These are phyloP conservation scores for Sarcophaga bullata DNA, from an alignment of 1,140 invertebrate species.

Conservation along the genomic window DNA sequence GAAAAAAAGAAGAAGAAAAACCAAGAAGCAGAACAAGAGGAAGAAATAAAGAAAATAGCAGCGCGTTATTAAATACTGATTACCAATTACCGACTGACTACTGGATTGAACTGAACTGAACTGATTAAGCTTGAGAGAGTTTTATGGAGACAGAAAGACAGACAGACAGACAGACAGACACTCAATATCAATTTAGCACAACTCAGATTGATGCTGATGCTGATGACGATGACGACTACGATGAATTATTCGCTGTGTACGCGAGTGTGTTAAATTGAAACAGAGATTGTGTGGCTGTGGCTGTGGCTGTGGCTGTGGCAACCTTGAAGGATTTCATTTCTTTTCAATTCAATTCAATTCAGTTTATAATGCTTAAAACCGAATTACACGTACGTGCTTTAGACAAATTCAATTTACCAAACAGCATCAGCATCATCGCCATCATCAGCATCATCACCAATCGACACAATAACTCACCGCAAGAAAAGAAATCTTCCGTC, in stretches of 20 bases:
- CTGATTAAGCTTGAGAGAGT: neutral
- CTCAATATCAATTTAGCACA: neutral
- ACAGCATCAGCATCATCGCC: neutral
- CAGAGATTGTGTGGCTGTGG: neutral
- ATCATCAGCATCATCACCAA: neutral
- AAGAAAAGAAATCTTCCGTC: slow-evolving; percentile 11
- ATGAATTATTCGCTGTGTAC: too few relatives aligned
- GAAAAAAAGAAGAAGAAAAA: too few relatives aligned
- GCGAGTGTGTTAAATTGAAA: neutral
- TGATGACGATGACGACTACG: neutral
- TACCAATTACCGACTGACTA: slow-evolving; percentile 3
- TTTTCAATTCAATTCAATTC: neutral
- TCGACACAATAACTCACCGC: neutral
- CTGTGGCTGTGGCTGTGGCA: neutral
- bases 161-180: neutral
- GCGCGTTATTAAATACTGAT: neutral
- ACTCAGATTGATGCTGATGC: too few relatives aligned
- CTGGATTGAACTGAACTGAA: neutral
- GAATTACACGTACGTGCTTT: slow-evolving; percentile 21
- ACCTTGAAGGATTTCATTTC: slow-evolving; percentile 18
- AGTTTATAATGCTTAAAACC: neutral
- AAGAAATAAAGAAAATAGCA: neutral
- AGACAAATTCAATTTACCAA: slow-evolving; percentile 14
- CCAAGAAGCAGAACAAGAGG: too few relatives aligned
- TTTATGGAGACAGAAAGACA: neutral